Evolutionary conservation across 2,797 vertebrate genomes (phyloP), one percentile per base, ranked within the genome.

Genomic region (Lithobates sylvaticus): DNA sequence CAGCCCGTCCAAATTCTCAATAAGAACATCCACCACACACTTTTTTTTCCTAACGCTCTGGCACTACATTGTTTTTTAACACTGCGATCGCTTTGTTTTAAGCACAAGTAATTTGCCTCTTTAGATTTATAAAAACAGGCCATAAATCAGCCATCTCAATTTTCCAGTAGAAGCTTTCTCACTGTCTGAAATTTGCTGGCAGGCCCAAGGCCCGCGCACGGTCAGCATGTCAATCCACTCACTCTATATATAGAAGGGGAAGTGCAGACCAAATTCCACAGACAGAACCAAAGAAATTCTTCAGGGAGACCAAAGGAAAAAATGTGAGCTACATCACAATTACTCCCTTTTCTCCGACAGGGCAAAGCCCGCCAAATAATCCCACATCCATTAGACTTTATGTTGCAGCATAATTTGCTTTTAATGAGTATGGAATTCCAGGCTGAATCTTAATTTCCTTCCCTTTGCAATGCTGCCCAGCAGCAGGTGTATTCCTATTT

Each of bases 141-240:
- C 84, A 87, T 87, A 84, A 87, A 87, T 87, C 86, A 87, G 71
- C 58, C 68, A 69, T 84, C 86, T 75, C 86, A 75, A 84, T 87
- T 87, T 87, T 87, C 86, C 86, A 87, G 81, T 84, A 84, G 86
- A 87, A 87, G 71, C 42, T 76, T 84, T 87, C 70, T 83, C 80
- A 79, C 86, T 79, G 86, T 87, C 86, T 87, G 81, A 68, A 18
- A 44, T 67, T 82, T 75, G 47, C 64, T 87, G 86, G 86, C 86
- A 82, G 74, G 80, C 27, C 81, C 23, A 2, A 3, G 39, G 34
- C 64, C 61, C 81, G 67, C 27, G 67, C 65, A 47, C 74, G 73
- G 76, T 54, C 80, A 69, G 81, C 58, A 82, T 78, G 81, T 84
- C 77, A 84, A 70, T 84, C 69, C 76, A 42, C 61, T 29, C 34